A percentile compares a stretch with the other conserved stretches of the same genome.
phyloP scores from a whole-genome alignment of 2,113 vertebrate genomes.

The Bos indicus region DNA sequence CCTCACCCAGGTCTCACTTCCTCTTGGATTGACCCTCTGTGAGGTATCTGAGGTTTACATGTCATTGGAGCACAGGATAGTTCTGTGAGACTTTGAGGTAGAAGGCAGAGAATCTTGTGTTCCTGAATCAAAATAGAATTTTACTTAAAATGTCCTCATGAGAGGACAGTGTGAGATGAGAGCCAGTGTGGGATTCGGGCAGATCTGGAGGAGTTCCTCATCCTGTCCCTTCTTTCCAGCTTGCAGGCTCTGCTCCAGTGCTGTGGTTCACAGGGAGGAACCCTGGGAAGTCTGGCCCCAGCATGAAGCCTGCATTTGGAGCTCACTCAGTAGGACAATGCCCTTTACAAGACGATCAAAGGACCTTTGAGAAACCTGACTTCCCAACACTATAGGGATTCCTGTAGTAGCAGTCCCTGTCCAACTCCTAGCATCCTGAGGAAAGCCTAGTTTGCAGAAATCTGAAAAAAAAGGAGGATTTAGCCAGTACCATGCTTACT shows the following conservation, averaged over 20 bases:
- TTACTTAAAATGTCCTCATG: neutral
- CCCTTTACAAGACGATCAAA: neutral
- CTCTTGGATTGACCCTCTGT: neutral
- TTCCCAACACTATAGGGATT: neutral
- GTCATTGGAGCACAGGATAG: neutral
- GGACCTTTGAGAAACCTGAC: neutral
- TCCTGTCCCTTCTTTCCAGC: neutral
- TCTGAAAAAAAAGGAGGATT: neutral
- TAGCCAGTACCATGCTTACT: neutral
- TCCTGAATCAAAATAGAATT: neutral
- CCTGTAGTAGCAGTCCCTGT: neutral
- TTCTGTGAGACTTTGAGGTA: neutral
- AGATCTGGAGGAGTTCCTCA: neutral
- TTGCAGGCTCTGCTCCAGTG: neutral
- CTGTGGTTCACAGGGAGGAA: neutral
- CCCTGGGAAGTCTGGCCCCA: neutral
- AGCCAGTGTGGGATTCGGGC: neutral
- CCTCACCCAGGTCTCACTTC: neutral
- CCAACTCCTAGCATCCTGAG: neutral
- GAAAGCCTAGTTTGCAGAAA: neutral
- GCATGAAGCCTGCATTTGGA: neutral
- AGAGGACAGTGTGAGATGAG: neutral
- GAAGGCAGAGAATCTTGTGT: neutral
- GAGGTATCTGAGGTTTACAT: neutral
- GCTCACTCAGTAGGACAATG: neutral